These are phyloP conservation scores for Coelinius sp. DNA, from an alignment of 2,888 invertebrate genomes.

Conservation along the genomic window DNA sequence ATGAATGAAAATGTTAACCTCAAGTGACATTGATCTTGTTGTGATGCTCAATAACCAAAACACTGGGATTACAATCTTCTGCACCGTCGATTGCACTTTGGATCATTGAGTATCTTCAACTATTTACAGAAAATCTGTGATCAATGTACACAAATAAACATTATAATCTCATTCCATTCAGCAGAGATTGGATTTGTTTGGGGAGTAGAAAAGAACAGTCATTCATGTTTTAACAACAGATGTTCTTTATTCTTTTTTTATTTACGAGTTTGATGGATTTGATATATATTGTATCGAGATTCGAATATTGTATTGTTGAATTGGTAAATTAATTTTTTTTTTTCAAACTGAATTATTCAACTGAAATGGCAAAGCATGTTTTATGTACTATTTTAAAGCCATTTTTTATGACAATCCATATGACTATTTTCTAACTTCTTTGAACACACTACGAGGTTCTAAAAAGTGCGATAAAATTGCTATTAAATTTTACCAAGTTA, in stretches of 20 bases:
- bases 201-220: neutral
- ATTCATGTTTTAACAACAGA: constrained; percentile 17
- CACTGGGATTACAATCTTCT: constrained; percentile 27
- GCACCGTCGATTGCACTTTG: constrained; percentile 32
- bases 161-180: constrained; percentile 39
- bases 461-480: constrained; percentile 14
- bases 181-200: constrained; percentile 4
- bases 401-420: constrained; percentile 14
- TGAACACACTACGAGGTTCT: constrained; percentile 7
- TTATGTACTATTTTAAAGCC: constrained; percentile 4
- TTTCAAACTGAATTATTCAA: too few species aligned
- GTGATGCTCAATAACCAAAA: constrained; percentile 25
- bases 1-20: constrained; percentile 4
- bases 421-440: constrained; percentile 15
- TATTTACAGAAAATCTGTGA: constrained; percentile 20
- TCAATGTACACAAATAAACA: constrained; percentile 44
- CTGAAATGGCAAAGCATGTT: neutral
- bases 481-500: constrained; percentile 3
- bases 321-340: too few species aligned
- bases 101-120: neutral
- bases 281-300: too few species aligned
- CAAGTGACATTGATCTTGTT: constrained; percentile 23
- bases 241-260: neutral
- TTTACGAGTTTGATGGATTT: too few species aligned
- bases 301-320: too few species aligned